A percentile compares a stretch with the other conserved stretches of the same genome.
Evolutionary conservation across 2,797 vertebrate species (phyloP).

Genomic region (Lepus oiostolus): DNA sequence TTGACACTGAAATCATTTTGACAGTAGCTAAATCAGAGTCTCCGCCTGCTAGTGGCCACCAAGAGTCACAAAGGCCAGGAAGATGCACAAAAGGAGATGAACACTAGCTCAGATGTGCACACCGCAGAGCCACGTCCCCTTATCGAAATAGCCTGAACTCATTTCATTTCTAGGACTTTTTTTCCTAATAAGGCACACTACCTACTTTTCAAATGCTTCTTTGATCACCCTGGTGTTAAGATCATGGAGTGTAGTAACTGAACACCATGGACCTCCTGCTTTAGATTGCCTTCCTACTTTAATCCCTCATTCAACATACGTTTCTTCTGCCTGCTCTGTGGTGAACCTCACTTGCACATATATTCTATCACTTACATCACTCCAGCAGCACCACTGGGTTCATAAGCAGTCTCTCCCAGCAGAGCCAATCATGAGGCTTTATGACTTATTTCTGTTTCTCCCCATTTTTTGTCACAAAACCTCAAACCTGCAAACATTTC

Average conservation of each 20-base stretch:
- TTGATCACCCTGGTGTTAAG: background rate
- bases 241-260: background rate
- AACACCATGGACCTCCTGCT: background rate
- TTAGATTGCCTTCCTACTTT: background rate
- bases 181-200: background rate
- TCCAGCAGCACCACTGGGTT: background rate
- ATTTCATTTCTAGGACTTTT: background rate
- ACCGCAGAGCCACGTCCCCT: background rate
- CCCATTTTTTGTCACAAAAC: background rate
- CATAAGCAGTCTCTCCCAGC: background rate
- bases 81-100: background rate
- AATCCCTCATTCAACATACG: background rate
- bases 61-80: background rate
- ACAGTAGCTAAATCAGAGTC: background rate
- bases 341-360: background rate
- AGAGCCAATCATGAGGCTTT: background rate
- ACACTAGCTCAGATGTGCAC: background rate
- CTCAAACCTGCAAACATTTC: background rate
- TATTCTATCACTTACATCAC: background rate
- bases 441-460: background rate
- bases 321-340: background rate
- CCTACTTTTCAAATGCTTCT: background rate
- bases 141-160: background rate
- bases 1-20: background rate
- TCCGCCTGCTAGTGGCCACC: background rate